These are phyloP conservation scores for Drosophila dives DNA, from an alignment of 2,888 invertebrate genomes.

Conservation along the genomic window DNA sequence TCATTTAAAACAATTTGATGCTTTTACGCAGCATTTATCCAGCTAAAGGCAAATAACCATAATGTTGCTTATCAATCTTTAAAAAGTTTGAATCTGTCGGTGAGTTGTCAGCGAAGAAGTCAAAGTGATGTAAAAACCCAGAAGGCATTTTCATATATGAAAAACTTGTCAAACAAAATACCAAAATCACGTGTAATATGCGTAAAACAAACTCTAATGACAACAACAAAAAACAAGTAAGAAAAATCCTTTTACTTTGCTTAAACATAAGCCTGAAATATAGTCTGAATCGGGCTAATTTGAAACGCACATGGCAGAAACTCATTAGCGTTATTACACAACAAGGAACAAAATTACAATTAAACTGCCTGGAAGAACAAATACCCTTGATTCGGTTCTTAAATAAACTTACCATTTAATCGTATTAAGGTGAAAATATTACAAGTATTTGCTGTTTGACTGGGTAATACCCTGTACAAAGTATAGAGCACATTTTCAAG, in stretches of 20 bases:
- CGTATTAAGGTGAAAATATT: background rate
- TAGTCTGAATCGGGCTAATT: slow-evolving; percentile 34
- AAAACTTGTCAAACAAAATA: slow-evolving; percentile 35
- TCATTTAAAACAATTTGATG: slow-evolving; percentile 45
- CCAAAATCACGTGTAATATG: slow-evolving; percentile 48
- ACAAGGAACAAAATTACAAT: background rate
- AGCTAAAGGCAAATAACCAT: background rate
- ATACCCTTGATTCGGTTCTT: slow-evolving; percentile 7
- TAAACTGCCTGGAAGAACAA: background rate
- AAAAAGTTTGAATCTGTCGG: slow-evolving; percentile 17
- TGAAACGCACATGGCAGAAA: slow-evolving; percentile 63
- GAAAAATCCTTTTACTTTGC: slow-evolving; percentile 20
- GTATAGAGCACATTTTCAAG: background rate
- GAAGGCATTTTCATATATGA: slow-evolving; percentile 26
- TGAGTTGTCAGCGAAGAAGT: slow-evolving; percentile 21
- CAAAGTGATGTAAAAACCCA: slow-evolving; percentile 20
- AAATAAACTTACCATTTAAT: background rate
- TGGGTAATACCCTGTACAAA: background rate
- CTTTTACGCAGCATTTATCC: slow-evolving; percentile 29
- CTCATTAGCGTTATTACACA: slow-evolving; percentile 71
- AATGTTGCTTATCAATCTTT: slow-evolving; percentile 15
- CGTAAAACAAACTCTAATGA: slow-evolving; percentile 51
- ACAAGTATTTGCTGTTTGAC: background rate
- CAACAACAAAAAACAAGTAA: slow-evolving; percentile 29
- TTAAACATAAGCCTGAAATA: slow-evolving; percentile 28